Percentiles rank a stretch among this genome's conserved stretches.
These are phyloP conservation scores for Protodeltote pygarga DNA, from an alignment of 2,888 invertebrate species.

Conservation along the genomic window DNA sequence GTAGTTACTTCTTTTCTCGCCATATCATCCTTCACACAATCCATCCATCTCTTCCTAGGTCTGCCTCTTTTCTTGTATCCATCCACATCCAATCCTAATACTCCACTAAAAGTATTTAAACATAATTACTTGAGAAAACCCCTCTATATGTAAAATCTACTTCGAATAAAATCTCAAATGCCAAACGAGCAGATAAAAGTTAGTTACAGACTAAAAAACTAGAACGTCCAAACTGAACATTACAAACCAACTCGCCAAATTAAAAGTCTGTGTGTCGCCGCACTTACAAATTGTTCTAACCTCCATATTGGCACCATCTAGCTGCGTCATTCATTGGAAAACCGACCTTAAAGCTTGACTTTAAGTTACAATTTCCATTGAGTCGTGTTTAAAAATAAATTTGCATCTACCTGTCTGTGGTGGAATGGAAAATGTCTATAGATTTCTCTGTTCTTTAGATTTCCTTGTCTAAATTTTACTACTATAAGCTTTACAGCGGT, in stretches of 20 bases:
- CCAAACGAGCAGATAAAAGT: conserved; percentile 23
- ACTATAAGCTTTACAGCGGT: conserved; percentile 18
- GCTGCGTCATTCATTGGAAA: conserved; percentile 12
- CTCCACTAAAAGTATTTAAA: conserved; percentile 4
- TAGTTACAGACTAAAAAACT: conserved; percentile 14
- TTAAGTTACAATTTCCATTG: conserved; percentile 24
- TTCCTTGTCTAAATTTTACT: conserved; percentile 35
- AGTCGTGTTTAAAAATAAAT: conserved; percentile 29
- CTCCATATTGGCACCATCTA: conserved; percentile 64
- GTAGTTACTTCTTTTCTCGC: no score
- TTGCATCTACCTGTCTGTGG: conserved; percentile 43
- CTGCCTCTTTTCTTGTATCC: no score
- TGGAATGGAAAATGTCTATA: conserved; percentile 37
- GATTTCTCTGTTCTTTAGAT: conserved; percentile 37
- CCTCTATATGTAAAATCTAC: conserved; percentile 10
- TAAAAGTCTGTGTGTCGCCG: conserved; percentile 56
- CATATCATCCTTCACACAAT: no score
- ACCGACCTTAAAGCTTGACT: conserved; percentile 16
- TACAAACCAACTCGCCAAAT: conserved; percentile 37
- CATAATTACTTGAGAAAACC: conserved; percentile 14
- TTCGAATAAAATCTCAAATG: conserved; percentile 10
- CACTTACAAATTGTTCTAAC: conserved; percentile 68
- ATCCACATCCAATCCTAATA: no score
- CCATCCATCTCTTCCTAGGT: no score
- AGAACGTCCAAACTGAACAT: conserved; percentile 1